Conservation (phyloP, 92 coral and sea anemone genomes). For the Pocillopora grandis region DNA sequence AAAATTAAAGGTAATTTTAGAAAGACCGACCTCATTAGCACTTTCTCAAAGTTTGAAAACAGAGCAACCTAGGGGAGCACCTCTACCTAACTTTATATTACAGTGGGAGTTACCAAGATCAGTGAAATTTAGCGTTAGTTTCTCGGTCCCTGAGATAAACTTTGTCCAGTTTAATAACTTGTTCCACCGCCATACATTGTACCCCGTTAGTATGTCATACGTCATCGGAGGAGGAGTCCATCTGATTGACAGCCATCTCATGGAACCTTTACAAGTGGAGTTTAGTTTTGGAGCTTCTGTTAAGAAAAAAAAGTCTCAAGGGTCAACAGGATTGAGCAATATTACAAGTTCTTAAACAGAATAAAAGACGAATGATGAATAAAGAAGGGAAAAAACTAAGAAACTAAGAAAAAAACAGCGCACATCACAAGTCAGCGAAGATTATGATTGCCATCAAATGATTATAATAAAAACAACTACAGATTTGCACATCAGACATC, state of each 20-base stretch:
- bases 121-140: constrained; percentile 1
- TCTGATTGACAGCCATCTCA: constrained; percentile 53
- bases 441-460: too few species aligned
- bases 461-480: too few species aligned
- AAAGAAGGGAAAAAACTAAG: background rate
- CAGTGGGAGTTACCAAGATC: background rate
- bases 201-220: constrained; percentile 66
- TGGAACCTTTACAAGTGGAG: constrained; percentile 46
- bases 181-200: constrained; percentile 43
- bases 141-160: background rate
- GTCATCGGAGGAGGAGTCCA: constrained; percentile 69
- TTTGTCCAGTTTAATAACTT: constrained; percentile 38
- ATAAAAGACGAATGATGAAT: background rate
- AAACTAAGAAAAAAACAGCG: background rate
- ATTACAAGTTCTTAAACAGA: background rate
- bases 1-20: too few species aligned
- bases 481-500: too few species aligned
- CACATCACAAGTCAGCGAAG: background rate
- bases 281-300: constrained; percentile 61
- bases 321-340: background rate
- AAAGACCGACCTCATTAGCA: too few species aligned
- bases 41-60: too few species aligned
- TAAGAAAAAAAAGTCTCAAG: background rate
- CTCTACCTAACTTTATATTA: too few species aligned
- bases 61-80: too few species aligned